These are phyloP conservation scores for Caenorhabditis macrosperma DNA, from an alignment of 2,888 invertebrate genomes.

Conservation along the genomic window DNA sequence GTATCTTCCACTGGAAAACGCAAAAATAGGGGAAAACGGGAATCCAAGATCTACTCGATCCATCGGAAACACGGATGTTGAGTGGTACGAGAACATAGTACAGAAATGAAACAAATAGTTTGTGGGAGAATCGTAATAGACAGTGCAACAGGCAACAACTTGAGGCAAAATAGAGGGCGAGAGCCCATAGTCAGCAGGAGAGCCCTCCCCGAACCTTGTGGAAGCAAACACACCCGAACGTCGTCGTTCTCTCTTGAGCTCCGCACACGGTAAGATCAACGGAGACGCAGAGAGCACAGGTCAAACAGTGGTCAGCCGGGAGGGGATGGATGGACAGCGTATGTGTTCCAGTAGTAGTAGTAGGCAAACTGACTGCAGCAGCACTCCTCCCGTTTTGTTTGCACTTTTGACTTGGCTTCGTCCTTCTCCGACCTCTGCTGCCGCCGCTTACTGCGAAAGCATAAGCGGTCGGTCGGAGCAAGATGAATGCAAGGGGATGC, in stretches of 20 bases:
- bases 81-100: slow-evolving; percentile 8
- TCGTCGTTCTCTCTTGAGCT: slow-evolving; percentile 40
- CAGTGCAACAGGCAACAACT: slow-evolving; percentile 56
- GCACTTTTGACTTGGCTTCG: slow-evolving; percentile 52
- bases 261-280: slow-evolving; percentile 9
- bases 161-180: slow-evolving; percentile 42
- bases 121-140: slow-evolving; percentile 50
- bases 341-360: slow-evolving; percentile 60
- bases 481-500: neutral
- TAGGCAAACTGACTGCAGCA: slow-evolving; percentile 54
- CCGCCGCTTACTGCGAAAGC: slow-evolving; percentile 40
- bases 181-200: slow-evolving; percentile 20
- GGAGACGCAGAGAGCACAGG: slow-evolving; percentile 35
- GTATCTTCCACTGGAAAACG: too few relatives aligned
- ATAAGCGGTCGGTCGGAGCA: slow-evolving; percentile 20
- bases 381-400: slow-evolving; percentile 28
- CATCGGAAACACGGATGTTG: neutral
- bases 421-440: slow-evolving; percentile 28
- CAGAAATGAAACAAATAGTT: slow-evolving; percentile 24
- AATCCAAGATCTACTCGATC: neutral
- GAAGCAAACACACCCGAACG: slow-evolving; percentile 45
- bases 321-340: slow-evolving; percentile 38
- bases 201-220: slow-evolving; percentile 47
- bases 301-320: slow-evolving; percentile 54
- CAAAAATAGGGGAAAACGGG: neutral